Evolutionary conservation across 1,140 invertebrate species (phyloP), one percentile per base, ranked within the genome.

Genomic region (Patella vulgata): DNA sequence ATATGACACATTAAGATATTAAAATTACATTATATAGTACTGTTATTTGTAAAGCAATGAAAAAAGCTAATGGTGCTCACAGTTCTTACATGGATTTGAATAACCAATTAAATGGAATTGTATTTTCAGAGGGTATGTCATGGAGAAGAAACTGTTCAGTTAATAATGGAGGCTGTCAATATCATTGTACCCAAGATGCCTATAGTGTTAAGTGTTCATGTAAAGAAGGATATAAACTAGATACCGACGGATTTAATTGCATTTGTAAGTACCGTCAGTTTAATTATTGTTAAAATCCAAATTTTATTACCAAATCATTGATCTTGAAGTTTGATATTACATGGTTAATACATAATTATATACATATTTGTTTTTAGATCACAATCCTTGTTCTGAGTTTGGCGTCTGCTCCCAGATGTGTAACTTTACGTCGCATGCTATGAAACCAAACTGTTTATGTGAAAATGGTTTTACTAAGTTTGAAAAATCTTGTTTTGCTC

Each of bases 161-260:
- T 17, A 28, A 42, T 48, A 61, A 58, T 31, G 60, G 59, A 14
- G 60, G 64, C 6, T 74, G 72, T 67, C 47, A 72, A 43, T 65
- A 76, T 40, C 19, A 59, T 12, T 71, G 75, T 58, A 23, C 53
- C 0, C 33, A 69, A 14, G 54, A 43, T 14, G 4, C 9, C 0
- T 36, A 59, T 31, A 63, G 64, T 8, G 51, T 60, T n/a, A 66
- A 61, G 28, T 78, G 76, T 63, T n/a, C 21, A 11, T 78, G 76
- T 60, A 59, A 67, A 27, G n/a, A 55, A 5, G 66, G 64, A 3
- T 73, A 64, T 48, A 50, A 55, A 43, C 63, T 78, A 8, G 61
- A 61, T 25, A 42, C 69, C 9, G 66, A 78, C 53, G 72, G 72
- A 14, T 46, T 40, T 19, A 52, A 46, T 12, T 73, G 71, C 43